Evolutionary conservation across 2,797 vertebrate genomes (phyloP).

Genomic region (Acropternis orthonyx): DNA sequence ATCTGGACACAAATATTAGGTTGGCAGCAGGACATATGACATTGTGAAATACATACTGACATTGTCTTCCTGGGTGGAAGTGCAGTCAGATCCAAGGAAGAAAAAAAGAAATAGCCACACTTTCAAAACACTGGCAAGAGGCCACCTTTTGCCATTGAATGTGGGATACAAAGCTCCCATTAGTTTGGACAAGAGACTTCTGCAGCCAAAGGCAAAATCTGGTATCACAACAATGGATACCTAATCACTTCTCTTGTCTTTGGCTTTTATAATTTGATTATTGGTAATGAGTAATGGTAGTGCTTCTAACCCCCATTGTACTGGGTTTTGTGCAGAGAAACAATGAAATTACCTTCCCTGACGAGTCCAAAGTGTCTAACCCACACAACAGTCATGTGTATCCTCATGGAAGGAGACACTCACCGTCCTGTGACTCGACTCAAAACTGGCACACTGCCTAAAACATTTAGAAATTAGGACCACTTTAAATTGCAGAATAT

Average conservation of each 20-base stretch:
- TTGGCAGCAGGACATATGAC: background rate
- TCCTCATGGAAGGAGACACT: background rate
- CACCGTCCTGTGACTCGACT: background rate
- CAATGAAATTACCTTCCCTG: background rate
- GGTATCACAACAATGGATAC: background rate
- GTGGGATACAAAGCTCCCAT: background rate
- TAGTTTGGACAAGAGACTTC: background rate
- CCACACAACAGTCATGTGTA: background rate
- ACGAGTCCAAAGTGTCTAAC: background rate
- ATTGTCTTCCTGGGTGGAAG: background rate
- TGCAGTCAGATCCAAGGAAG: background rate
- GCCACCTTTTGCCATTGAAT: background rate
- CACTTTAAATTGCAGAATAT: background rate
- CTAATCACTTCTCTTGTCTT: background rate
- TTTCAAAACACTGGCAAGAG: background rate
- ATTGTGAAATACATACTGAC: background rate
- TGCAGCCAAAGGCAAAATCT: background rate
- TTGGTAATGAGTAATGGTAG: background rate
- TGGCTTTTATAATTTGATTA: background rate
- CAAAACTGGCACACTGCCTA: background rate
- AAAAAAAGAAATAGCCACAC: background rate
- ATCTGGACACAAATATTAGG: background rate
- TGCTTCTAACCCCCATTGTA: background rate
- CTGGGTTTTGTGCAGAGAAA: background rate
- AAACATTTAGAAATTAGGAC: background rate